Conservation (phyloP, 1,140 invertebrate species). For the Triops longicaudatus region DNA sequence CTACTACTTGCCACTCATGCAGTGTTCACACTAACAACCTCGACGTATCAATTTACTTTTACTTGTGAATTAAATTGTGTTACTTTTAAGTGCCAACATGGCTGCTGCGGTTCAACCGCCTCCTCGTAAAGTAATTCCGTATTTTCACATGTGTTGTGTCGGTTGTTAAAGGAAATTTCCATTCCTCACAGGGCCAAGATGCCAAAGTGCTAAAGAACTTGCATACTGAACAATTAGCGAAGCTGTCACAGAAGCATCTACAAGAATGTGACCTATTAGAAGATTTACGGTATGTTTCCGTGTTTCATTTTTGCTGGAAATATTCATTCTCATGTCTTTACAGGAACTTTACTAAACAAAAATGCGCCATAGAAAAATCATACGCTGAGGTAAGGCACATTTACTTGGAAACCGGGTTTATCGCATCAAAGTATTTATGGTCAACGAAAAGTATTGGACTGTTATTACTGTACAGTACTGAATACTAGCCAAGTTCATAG, state of each 20-base stretch:
- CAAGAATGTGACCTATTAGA: constrained; percentile 91
- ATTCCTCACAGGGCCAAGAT: constrained; percentile 65
- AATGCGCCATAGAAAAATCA: constrained; percentile 85
- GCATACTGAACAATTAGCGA: constrained; percentile 82
- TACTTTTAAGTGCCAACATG: background rate
- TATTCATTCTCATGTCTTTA: constrained; percentile 37
- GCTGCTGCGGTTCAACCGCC: constrained; percentile 34
- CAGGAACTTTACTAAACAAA: constrained; percentile 80
- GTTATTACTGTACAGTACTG: too few relatives aligned
- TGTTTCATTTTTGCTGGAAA: background rate
- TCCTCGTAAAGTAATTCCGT: constrained; percentile 35
- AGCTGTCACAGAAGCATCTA: constrained; percentile 87
- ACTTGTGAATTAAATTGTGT: background rate
- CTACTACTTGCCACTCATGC: background rate
- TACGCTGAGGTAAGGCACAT: constrained; percentile 74
- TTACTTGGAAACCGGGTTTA: background rate
- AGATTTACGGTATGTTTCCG: constrained; percentile 59
- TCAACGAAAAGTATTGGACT: too few relatives aligned
- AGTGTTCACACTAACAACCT: background rate
- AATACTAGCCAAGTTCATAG: background rate
- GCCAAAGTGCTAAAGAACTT: constrained; percentile 83
- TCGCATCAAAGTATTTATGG: too few relatives aligned
- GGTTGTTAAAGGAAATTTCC: constrained; percentile 32
- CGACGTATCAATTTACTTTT: background rate
- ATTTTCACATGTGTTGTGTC: constrained; percentile 1